These are phyloP conservation scores for Cepphus grylle DNA, from an alignment of 2,113 vertebrate species.

Conservation along the genomic window DNA sequence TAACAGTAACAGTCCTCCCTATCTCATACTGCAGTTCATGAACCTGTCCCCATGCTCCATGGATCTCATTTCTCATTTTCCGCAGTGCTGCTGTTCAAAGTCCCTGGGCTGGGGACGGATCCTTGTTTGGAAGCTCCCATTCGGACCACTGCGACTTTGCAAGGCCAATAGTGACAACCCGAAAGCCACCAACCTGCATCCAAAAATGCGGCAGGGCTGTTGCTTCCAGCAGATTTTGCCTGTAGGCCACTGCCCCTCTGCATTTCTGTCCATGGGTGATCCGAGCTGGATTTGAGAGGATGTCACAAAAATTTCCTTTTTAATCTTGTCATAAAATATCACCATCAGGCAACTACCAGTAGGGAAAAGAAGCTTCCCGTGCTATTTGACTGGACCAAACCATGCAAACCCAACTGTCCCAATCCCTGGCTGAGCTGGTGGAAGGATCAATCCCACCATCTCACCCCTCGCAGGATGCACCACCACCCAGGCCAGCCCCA, in stretches of 20 bases:
- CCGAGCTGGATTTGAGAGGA: neutral
- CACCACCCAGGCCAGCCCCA: neutral
- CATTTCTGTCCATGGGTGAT: neutral
- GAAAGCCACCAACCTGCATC: neutral
- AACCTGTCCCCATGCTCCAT: neutral
- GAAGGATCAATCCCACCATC: accelerated
- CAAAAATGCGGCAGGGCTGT: accelerated
- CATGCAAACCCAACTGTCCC: accelerated
- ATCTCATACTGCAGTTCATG: neutral
- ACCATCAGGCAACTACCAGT: neutral
- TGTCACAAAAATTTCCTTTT: neutral
- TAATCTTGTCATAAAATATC: no score
- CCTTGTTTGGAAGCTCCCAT: neutral
- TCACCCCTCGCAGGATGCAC: no score
- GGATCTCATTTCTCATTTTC: neutral
- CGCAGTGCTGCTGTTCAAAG: neutral
- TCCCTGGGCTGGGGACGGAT: no score
- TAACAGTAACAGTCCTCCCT: accelerated
- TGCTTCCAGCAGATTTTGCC: neutral
- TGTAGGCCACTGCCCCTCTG: neutral
- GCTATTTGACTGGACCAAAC: accelerated
- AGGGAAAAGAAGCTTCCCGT: no score
- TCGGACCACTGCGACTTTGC: accelerated
- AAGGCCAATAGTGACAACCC: neutral
- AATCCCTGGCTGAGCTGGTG: accelerated